phyloP scores from a whole-genome alignment of 2,113 vertebrate species.

The Peromyscus polionotus region DNA sequence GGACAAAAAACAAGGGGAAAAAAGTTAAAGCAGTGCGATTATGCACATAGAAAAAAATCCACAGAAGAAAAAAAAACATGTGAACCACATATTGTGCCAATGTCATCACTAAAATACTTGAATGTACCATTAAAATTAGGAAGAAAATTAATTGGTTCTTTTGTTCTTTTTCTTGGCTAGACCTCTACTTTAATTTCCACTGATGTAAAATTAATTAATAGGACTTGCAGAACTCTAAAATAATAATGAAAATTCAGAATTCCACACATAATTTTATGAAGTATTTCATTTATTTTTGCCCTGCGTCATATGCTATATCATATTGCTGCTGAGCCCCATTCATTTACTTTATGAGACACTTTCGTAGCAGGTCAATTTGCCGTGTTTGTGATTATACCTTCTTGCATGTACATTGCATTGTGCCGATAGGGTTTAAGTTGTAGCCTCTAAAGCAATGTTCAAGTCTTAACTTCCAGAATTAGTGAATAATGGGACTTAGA shows the following conservation, averaged over 20 bases:
- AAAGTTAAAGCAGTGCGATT: not conserved
- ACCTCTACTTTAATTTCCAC: not conserved
- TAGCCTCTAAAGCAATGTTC: not conserved
- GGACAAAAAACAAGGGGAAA: not conserved
- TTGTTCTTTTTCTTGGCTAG: constrained; percentile 22
- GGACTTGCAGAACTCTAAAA: constrained; percentile 33
- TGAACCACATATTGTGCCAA: not conserved
- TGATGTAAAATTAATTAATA: constrained; percentile 23
- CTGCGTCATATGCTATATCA: not conserved
- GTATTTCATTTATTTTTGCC: constrained; percentile 20
- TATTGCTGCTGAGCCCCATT: not conserved
- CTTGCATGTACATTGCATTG: not conserved
- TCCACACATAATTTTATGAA: not conserved
- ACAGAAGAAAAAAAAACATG: not conserved
- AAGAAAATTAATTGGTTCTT: constrained; percentile 44
- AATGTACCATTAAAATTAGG: not conserved
- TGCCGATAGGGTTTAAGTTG: not conserved
- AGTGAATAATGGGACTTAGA: not conserved
- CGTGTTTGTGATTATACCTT: not conserved
- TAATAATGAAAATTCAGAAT: not conserved
- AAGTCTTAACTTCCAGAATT: not conserved
- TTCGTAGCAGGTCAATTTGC: not conserved
- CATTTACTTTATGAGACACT: not conserved
- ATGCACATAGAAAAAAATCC: not conserved
- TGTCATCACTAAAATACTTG: not conserved